Conservation (phyloP, 2,113 vertebrate genomes). For the Sceloporus tristichus region DNA sequence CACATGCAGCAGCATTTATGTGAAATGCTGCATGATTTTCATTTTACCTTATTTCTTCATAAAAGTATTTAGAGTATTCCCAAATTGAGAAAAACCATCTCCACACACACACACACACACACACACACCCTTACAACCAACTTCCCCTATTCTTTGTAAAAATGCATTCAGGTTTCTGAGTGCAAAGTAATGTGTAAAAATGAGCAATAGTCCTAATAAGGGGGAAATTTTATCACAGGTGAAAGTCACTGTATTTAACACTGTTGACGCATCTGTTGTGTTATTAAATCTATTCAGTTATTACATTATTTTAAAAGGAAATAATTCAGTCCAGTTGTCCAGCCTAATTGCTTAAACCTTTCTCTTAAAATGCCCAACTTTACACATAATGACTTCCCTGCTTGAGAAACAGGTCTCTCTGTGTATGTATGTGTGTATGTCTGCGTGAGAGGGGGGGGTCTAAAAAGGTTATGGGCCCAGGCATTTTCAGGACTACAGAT, state of each 20-base stretch:
- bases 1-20: too few relatives aligned
- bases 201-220: background rate
- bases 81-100: background rate
- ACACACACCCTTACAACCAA: background rate
- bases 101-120: too few relatives aligned
- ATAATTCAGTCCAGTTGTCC: background rate
- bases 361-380: background rate
- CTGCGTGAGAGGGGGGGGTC: background rate
- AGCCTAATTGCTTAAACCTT: background rate
- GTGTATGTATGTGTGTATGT: background rate
- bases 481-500: background rate
- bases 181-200: background rate
- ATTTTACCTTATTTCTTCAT: slow-evolving; percentile 6
- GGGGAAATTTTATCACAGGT: background rate
- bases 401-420: background rate
- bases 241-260: background rate
- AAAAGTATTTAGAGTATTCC: background rate
- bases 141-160: background rate
- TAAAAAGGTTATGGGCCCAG: background rate
- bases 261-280: background rate
- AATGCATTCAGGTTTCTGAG: background rate
- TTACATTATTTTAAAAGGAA: slow-evolving; percentile 5
- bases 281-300: slow-evolving; percentile 11
- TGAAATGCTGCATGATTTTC: background rate
- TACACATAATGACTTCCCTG: background rate